These are phyloP conservation scores for Drosophila pruinosa DNA, from an alignment of 1,140 invertebrate genomes.

Conservation along the genomic window DNA sequence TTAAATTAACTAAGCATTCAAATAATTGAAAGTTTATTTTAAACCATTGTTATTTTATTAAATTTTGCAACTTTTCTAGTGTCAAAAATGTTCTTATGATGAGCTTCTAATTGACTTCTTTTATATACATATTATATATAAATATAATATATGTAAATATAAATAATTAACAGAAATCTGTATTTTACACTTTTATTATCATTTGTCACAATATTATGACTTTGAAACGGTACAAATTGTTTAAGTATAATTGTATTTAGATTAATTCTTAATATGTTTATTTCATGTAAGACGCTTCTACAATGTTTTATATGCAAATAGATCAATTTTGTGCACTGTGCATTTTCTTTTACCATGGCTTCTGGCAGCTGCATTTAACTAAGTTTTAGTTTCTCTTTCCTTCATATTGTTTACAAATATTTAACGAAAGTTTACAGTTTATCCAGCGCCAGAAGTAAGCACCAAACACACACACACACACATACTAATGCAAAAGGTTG, in stretches of 20 bases:
- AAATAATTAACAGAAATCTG: too few species aligned
- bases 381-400: conserved; percentile 39
- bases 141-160: too few species aligned
- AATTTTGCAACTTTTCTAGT: too few species aligned
- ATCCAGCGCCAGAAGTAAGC: conserved; percentile 27
- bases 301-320: not conserved
- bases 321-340: not conserved
- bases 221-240: not conserved
- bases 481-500: conserved; percentile 17
- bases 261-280: not conserved
- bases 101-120: too few species aligned
- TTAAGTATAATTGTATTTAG: not conserved
- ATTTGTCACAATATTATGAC: too few species aligned
- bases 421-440: conserved; percentile 60
- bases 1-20: too few species aligned
- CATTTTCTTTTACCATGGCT: conserved; percentile 22
- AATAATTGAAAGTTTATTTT: too few species aligned
- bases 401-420: conserved; percentile 60
- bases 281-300: not conserved
- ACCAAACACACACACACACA: conserved; percentile 19
- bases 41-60: too few species aligned
- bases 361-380: conserved; percentile 34
- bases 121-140: too few species aligned
- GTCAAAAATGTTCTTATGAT: too few species aligned
- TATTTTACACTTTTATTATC: too few species aligned